Percentiles rank a stretch among this genome's conserved stretches.
Evolutionary conservation across 2,797 vertebrate species (phyloP).

Genomic region (Setipinna tenuifilis): DNA sequence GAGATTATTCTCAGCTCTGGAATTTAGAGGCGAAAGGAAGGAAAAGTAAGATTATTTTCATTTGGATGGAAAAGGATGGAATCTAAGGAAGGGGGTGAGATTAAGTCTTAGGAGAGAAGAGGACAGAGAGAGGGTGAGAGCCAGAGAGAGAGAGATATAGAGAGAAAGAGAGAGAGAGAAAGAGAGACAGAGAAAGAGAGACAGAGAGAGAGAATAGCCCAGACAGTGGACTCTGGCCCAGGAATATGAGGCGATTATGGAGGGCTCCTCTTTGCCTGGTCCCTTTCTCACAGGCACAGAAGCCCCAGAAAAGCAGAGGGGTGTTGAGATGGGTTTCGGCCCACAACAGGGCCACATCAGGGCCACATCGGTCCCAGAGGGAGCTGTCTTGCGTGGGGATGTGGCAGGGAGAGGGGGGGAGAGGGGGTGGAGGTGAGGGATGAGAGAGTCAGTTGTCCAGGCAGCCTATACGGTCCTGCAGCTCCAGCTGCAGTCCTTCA

Average conservation of each 20-base stretch:
- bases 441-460: not conserved
- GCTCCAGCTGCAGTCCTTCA: not conserved
- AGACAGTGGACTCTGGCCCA: slow-evolving; percentile 52
- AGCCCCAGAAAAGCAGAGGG: not conserved
- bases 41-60: slow-evolving; percentile 27
- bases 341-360: not conserved
- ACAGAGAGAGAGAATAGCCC: slow-evolving; percentile 1
- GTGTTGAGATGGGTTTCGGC: not conserved
- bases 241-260: slow-evolving; percentile 47
- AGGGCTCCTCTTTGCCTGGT: slow-evolving; percentile 40
- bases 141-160: too few relatives aligned
- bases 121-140: too few relatives aligned
- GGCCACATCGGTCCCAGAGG: not conserved
- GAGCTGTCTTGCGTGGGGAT: not conserved
- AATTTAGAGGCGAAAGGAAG: slow-evolving; percentile 41
- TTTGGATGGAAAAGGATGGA: not conserved
- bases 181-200: not conserved
- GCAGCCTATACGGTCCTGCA: not conserved
- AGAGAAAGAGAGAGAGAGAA: slow-evolving; percentile 20
- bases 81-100: too few relatives aligned
- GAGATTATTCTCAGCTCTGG: slow-evolving; percentile 49
- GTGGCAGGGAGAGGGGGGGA: not conserved
- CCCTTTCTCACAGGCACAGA: slow-evolving; percentile 46
- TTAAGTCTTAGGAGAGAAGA: too few relatives aligned
- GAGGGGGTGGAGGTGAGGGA: not conserved